Evolutionary conservation across 2,888 invertebrate species (phyloP), one percentile per base, ranked within the genome.

Genomic region (Drosophila birchii): DNA sequence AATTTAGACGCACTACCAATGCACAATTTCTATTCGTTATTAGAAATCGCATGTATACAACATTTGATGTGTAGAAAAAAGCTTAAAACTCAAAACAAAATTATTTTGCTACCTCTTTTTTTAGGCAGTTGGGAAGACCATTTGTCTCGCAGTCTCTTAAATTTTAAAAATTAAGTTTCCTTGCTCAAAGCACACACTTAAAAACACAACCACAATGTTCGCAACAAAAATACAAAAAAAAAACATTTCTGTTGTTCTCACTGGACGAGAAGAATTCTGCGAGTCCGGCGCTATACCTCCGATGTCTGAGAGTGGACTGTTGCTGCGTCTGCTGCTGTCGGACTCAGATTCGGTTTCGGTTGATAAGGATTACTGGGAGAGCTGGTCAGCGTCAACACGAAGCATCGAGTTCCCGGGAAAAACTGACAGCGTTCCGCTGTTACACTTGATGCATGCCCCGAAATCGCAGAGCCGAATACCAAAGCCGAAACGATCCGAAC

Each of bases 391-490:
- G 66, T 76, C 72, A 88, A 91, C 86, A 85, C 90, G 84, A 87
- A 83, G 88, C 86, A 88, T 84, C 86, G 89, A 91, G 89, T 91
- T 91, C 92, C 92, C 92, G 91, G 92, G 92, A 86, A 92, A 91
- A 91, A 94, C 94, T 81, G 72, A 90, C 91, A 94, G 93, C 79
- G 94, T 94, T 54, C 43, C 49, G 26, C 36, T 89, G 76, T 84
- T 88, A 81, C 86, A 91, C 91, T 90, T 90, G 91, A 90, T 91
- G 94, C 91, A 90, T 89, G 63, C 75, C 75, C 39, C 39, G 61
- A 69, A 44, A 58, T 64, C 36, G 36, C 34, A 29, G 12, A 56
- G 60, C 58, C 63, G 44, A 54, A 41, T 43, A 14, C 57, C 29
- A 62, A 59, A 14, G 59, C 44, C 32, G 39, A 26, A 47, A 39